Conservation (phyloP, 2,113 vertebrate genomes). For the Myocastor coypus region DNA sequence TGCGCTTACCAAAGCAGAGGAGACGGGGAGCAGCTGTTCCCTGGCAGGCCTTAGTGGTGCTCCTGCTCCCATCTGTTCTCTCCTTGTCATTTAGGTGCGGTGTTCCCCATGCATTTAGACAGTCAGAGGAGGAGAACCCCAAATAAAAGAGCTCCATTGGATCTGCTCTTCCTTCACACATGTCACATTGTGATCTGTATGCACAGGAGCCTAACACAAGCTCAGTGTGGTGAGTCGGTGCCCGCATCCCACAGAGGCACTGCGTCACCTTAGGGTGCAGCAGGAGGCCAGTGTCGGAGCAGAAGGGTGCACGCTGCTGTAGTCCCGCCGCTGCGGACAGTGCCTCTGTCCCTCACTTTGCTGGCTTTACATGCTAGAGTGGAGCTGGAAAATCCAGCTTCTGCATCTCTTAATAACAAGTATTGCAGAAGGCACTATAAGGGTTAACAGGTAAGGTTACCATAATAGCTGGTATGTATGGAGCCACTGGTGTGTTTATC, state of each 20-base stretch:
- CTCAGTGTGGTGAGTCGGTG: slow-evolving; percentile 22
- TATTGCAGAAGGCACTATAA: neutral
- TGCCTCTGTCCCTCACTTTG: neutral
- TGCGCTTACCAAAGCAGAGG: neutral
- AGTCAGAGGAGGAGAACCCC: neutral
- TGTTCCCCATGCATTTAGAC: neutral
- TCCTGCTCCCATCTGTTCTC: slow-evolving; percentile 11
- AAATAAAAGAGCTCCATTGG: neutral
- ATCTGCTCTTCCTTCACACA: slow-evolving; percentile 7
- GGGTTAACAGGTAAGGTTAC: neutral
- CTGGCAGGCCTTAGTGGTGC: neutral
- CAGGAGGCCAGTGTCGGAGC: neutral
- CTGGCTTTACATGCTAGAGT: neutral
- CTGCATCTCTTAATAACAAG: neutral
- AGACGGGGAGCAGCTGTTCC: neutral
- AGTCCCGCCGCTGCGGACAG: neutral
- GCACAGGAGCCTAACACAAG: neutral
- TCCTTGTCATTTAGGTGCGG: slow-evolving; percentile 31
- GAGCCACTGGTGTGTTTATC: neutral
- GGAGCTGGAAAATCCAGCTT: slow-evolving; percentile 28
- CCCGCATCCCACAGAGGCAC: neutral
- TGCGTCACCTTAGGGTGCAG: neutral
- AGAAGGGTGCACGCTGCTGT: neutral
- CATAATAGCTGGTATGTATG: neutral
- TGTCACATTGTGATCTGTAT: neutral